phyloP scores from a whole-genome alignment of 2,797 vertebrate species.

The Sebastes diaconus region DNA sequence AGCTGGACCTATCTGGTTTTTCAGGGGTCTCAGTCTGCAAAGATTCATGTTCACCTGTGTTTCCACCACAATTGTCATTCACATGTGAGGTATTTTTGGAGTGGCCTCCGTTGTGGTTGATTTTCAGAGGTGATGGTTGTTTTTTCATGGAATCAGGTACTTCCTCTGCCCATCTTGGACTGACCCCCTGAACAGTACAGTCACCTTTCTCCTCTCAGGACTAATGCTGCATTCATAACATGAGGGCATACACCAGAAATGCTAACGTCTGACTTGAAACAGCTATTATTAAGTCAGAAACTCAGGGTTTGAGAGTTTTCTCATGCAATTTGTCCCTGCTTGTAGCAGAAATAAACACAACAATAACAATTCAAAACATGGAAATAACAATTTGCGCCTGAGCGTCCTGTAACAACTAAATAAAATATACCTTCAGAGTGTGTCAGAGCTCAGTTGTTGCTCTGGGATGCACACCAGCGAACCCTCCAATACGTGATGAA shows the following conservation, averaged over 20 bases:
- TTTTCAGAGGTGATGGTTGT: constrained; percentile 19
- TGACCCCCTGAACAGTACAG: constrained; percentile 18
- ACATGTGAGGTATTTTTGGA: constrained; percentile 22
- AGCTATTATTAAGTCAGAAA: constrained; percentile 30
- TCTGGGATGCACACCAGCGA: background rate
- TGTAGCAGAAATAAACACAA: constrained; percentile 14
- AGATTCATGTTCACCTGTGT: constrained; percentile 7
- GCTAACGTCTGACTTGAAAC: constrained; percentile 17
- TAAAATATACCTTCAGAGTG: background rate
- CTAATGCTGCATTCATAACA: constrained; percentile 65
- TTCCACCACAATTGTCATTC: constrained; percentile 7
- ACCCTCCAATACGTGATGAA: constrained; percentile 44
- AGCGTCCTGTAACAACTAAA: background rate
- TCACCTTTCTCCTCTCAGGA: constrained; percentile 62
- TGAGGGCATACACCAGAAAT: constrained; percentile 3
- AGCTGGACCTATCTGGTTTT: constrained; percentile 33
- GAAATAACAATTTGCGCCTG: background rate
- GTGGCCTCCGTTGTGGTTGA: constrained; percentile 7
- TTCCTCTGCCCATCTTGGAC: constrained; percentile 34
- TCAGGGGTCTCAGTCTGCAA: constrained; percentile 32
- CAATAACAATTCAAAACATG: background rate
- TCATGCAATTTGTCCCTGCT: constrained; percentile 5
- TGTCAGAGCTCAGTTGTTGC: constrained; percentile 12
- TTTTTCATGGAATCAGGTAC: constrained; percentile 36
- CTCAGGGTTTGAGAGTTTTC: constrained; percentile 45